phyloP scores from a whole-genome alignment of 1,140 invertebrate genomes.

The Eupristina koningsbergeri region DNA sequence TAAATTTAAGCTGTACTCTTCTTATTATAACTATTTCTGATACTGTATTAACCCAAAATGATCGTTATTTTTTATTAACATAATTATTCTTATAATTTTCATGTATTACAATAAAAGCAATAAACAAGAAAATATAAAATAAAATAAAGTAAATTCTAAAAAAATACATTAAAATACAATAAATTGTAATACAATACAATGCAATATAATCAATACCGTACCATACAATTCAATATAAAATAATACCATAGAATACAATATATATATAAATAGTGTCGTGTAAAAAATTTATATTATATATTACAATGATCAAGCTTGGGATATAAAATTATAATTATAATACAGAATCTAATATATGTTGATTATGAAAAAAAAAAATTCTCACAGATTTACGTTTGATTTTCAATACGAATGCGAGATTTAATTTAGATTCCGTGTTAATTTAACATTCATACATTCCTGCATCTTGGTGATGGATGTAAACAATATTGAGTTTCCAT shows the following conservation, averaged over 20 bases:
- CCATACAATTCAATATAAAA: too few species aligned
- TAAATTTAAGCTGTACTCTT: too few species aligned
- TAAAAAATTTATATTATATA: not conserved
- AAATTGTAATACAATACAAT: too few species aligned
- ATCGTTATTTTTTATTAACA: too few species aligned
- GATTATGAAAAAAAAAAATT: not conserved
- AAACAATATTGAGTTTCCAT: constrained; percentile 92
- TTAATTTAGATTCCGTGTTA: constrained; percentile 89
- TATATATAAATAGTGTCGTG: too few species aligned
- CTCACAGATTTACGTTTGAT: constrained; percentile 80
- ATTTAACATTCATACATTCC: constrained; percentile 91
- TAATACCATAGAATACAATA: too few species aligned
- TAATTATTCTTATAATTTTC: not conserved
- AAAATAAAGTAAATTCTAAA: too few species aligned
- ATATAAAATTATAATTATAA: not conserved
- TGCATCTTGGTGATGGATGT: constrained; percentile 87
- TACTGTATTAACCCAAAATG: too few species aligned
- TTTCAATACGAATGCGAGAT: constrained; percentile 82
- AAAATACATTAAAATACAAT: too few species aligned
- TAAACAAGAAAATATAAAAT: not conserved
- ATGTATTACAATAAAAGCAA: not conserved
- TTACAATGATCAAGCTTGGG: not conserved
- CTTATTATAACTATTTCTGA: too few species aligned
- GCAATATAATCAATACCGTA: too few species aligned
- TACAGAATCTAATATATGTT: too few species aligned